These are phyloP conservation scores for Leptodactylus fuscus DNA, from an alignment of 2,113 vertebrate genomes.

Conservation along the genomic window DNA sequence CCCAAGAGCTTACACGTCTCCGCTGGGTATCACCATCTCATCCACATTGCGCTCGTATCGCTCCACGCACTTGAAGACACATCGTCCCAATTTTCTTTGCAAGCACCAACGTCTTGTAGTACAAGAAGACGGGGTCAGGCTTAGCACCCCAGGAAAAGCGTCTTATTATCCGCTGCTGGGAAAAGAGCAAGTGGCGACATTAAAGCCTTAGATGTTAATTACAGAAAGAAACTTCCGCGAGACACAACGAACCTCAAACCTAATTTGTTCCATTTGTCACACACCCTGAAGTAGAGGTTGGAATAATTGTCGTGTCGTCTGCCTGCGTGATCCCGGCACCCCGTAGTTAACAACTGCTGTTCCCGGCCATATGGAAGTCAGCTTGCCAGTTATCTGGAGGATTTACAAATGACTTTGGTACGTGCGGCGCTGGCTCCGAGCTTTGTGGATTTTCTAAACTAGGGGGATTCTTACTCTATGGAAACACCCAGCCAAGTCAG, in stretches of 20 bases:
- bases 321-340: conserved; percentile 17
- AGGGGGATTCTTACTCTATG: neutral
- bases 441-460: conserved; percentile 34
- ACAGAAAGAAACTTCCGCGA: conserved; percentile 24
- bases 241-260: conserved; percentile 22
- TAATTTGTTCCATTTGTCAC: conserved; percentile 39
- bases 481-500: conserved; percentile 22
- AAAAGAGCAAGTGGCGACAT: conserved; percentile 2
- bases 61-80: too few relatives aligned
- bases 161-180: conserved; percentile 11
- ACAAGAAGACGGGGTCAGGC: conserved; percentile 2
- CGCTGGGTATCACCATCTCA: too few relatives aligned
- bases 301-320: conserved; percentile 34
- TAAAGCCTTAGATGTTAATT: conserved; percentile 39
- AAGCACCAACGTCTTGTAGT: neutral
- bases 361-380: conserved; percentile 44
- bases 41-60: neutral
- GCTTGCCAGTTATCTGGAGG: conserved; percentile 32
- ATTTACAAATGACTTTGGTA: conserved; percentile 37
- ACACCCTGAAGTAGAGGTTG: conserved; percentile 42
- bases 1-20: neutral
- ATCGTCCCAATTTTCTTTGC: neutral
- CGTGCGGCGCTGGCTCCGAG: conserved; percentile 11
- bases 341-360: conserved; percentile 36
- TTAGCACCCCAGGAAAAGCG: conserved; percentile 6